These are phyloP conservation scores for Trichechus manatus DNA, from an alignment of 2,113 vertebrate species.

Conservation along the genomic window DNA sequence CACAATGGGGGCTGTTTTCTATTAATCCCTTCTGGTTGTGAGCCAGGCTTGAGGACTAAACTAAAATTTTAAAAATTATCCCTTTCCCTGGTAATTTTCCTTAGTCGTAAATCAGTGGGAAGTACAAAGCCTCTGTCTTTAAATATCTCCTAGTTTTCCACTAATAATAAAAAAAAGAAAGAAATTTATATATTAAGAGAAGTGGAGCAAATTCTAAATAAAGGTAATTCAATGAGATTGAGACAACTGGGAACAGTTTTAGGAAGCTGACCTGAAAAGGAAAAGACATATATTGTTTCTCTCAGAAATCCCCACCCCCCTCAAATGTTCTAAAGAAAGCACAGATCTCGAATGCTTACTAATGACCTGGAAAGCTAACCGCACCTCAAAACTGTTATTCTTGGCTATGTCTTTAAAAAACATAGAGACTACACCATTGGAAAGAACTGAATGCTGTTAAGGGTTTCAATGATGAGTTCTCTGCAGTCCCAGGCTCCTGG, in stretches of 20 bases:
- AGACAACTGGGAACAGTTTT: conserved; percentile 72
- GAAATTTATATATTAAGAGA: conserved; percentile 34
- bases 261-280: conserved; percentile 69
- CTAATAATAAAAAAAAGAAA: not conserved
- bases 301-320: not conserved
- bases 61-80: not conserved
- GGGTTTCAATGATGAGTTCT: not conserved
- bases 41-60: not conserved
- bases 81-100: not conserved
- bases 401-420: not conserved
- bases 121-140: conserved; percentile 4
- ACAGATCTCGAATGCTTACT: too few species aligned
- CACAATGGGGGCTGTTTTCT: not conserved
- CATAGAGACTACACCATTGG: not conserved
- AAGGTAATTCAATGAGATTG: conserved; percentile 44
- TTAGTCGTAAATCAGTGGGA: not conserved
- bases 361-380: not conserved
- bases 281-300: not conserved
- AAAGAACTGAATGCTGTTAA: not conserved
- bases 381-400: not conserved
- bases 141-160: conserved; percentile 19
- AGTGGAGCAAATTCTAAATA: conserved; percentile 82
- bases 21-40: not conserved
- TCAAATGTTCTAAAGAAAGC: conserved; percentile 1
- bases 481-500: not conserved